A percentile compares a stretch with the other conserved stretches of the same genome.
Conservation (phyloP, 2,888 invertebrate species). For the Sycophila texana region DNA sequence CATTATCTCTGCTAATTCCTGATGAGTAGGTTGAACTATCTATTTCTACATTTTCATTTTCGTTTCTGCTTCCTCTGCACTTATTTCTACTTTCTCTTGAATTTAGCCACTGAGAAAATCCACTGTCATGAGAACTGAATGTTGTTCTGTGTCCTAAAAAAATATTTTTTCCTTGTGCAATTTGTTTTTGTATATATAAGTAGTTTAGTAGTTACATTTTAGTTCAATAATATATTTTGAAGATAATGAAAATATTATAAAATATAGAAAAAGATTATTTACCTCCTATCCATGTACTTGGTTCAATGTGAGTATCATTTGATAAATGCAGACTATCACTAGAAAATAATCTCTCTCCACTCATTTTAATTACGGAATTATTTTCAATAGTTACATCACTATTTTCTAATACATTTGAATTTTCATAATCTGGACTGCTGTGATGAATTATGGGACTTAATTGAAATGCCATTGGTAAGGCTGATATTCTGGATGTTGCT, state of each 20-base stretch:
- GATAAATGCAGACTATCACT: constrained; percentile 74
- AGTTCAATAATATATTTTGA: background rate
- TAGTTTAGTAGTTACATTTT: background rate
- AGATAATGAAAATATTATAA: background rate
- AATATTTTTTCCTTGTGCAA: background rate
- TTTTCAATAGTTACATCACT: constrained; percentile 46
- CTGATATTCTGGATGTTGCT: constrained; percentile 65
- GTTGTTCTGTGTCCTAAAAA: constrained; percentile 44
- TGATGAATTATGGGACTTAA: constrained; percentile 72
- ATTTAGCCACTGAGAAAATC: constrained; percentile 73
- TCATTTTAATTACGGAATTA: constrained; percentile 49
- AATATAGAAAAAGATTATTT: constrained; percentile 64
- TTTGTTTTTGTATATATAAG: constrained; percentile 11
- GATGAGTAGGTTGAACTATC: constrained; percentile 60
- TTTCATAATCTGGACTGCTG: constrained; percentile 56
- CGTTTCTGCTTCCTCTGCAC: constrained; percentile 53
- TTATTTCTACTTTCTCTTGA: constrained; percentile 58
- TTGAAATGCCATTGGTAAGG: constrained; percentile 71
- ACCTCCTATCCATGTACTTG: constrained; percentile 83
- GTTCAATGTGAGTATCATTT: constrained; percentile 79
- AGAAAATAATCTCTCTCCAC: constrained; percentile 71
- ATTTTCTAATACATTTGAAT: constrained; percentile 65
- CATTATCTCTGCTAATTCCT: constrained; percentile 66
- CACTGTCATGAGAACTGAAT: constrained; percentile 64
- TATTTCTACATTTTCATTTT: constrained; percentile 61